Evolutionary conservation across 2,797 vertebrate species (phyloP).

Genomic region (Sebastes oblongus): DNA sequence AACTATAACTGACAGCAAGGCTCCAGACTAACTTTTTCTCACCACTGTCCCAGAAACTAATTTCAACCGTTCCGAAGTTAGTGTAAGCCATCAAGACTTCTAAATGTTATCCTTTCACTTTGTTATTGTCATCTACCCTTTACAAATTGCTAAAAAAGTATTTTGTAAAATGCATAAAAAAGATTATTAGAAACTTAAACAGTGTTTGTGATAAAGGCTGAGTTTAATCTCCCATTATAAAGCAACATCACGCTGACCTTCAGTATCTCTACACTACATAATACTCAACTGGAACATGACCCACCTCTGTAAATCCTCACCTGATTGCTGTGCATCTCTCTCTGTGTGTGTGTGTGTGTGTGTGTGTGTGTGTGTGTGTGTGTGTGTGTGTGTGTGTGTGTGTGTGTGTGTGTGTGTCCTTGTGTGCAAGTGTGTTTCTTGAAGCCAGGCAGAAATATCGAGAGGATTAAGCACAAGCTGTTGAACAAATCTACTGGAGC

Average conservation of each 20-base stretch:
- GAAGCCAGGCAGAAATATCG: slow-evolving; percentile 27
- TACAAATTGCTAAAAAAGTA: background rate
- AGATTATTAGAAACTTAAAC: background rate
- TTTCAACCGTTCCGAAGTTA: too few relatives aligned
- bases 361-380: background rate
- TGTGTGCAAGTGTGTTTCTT: slow-evolving; percentile 5
- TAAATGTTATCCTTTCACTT: too few relatives aligned
- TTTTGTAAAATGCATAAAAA: background rate
- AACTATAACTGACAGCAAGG: background rate
- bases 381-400: background rate
- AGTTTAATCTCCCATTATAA: slow-evolving; percentile 2
- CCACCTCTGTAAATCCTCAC: slow-evolving; percentile 3
- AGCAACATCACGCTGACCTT: slow-evolving; percentile 4
- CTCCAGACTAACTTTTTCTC: background rate
- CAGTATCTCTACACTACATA: background rate
- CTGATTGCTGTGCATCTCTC: background rate
- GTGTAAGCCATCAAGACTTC: too few relatives aligned
- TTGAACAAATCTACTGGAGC: slow-evolving; percentile 43
- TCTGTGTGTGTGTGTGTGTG: too few relatives aligned
- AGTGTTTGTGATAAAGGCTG: background rate
- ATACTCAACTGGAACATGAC: background rate
- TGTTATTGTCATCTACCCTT: too few relatives aligned
- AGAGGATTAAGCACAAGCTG: slow-evolving; percentile 48
- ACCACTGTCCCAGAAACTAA: background rate
- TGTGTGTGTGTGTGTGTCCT: background rate